Evolutionary conservation across 2,797 vertebrate species (phyloP).

Genomic region (Prionace glauca): DNA sequence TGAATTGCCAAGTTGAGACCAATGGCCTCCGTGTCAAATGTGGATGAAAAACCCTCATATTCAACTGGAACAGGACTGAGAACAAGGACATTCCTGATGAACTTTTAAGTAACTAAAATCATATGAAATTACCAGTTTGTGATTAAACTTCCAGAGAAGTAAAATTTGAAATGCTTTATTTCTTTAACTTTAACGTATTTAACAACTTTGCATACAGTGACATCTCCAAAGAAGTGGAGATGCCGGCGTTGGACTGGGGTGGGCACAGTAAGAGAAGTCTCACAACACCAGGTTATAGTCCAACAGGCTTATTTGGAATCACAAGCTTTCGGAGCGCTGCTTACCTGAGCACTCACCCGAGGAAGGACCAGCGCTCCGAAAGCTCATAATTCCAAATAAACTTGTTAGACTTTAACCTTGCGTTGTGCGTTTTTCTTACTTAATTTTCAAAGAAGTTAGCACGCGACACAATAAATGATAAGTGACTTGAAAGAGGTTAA

Average conservation of each 20-base stretch:
- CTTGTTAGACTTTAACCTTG: too few relatives aligned
- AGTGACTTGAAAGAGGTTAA: too few relatives aligned
- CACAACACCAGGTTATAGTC: too few relatives aligned
- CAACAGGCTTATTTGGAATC: too few relatives aligned
- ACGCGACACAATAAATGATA: neutral
- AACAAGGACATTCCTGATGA: neutral
- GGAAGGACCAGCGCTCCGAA: too few relatives aligned
- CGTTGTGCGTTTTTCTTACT: too few relatives aligned
- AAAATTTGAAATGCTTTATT: neutral
- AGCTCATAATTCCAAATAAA: too few relatives aligned
- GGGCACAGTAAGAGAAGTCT: too few relatives aligned
- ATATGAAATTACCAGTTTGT: neutral
- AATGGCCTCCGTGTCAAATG: constrained; percentile 8
- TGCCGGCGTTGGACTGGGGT: too few relatives aligned
- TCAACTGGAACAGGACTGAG: neutral
- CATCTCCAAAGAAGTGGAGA: neutral
- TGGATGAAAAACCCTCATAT: neutral
- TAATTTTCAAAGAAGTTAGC: neutral
- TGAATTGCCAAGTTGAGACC: neutral
- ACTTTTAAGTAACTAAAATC: neutral
- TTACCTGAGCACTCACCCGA: too few relatives aligned
- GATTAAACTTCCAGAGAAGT: neutral
- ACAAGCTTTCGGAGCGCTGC: too few relatives aligned
- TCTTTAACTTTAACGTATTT: neutral
- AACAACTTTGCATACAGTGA: neutral